Base-by-base conservation (phyloP, 2,797 vertebrate genomes). In the Clarias laeviceps region DNA sequence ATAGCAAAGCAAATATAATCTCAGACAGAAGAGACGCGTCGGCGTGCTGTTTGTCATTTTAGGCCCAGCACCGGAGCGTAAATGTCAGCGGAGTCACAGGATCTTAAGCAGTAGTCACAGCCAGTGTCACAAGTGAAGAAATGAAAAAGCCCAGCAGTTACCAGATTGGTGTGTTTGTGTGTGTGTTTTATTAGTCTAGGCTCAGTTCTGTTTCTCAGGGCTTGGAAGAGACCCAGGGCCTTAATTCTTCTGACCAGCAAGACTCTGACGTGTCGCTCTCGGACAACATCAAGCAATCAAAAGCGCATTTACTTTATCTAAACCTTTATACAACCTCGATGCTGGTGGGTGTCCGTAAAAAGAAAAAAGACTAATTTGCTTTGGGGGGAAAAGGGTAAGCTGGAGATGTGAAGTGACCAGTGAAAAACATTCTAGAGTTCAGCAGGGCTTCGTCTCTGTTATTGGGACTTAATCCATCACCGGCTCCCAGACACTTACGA, bases 291-390 rank as follows among this genome's bases (percentile, higher is more conserved):
- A 88, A 90, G 88, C 91, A 92, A 92, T 93, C 90, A 92, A 91
- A 93, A 91, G 68, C 45, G 83, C 90, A 91, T 92, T 91, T 91
- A 89, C 90, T 91, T 45, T 84, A 86, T 86, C 89, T 91, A 89
- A 91, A 90, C 87, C 92, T 87, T 80, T 88, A 84, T 86, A 76
- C 83, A 88, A 82, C 89, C 87, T 80, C 80, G 84, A 87, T 86
- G 86, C 86, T 65, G 69, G 81, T 86, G 89, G 90, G 86, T 85
- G 89, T 90, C 89, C 82, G 84, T 86, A 86, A 92, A 45, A 45
- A 45, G 8, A 8, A 9, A 45, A 92, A 91, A 37, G 37, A 37
- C 90, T 91, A 86, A 91, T 92, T 90, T 89, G 86, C 83, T 91
- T 90, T 34, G 0, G 80, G 83, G 85, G 72, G 68, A 74, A 90